Percentiles rank a stretch among this genome's conserved stretches.
phyloP scores from a whole-genome alignment of 2,113 vertebrate species.

The Tychaedon coryphoeus region DNA sequence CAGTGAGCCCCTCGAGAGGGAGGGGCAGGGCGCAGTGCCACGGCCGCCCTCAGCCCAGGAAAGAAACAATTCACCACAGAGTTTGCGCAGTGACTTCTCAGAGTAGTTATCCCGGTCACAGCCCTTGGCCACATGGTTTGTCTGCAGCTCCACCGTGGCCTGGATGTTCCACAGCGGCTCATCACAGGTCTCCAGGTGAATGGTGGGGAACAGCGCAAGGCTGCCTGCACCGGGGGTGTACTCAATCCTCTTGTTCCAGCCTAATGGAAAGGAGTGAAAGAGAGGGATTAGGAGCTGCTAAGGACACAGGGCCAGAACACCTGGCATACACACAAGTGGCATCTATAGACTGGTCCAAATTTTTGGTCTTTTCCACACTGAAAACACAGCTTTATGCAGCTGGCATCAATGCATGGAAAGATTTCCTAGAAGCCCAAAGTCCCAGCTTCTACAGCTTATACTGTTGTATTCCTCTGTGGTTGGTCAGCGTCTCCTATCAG shows the following conservation, averaged over 20 bases:
- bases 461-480: not conserved
- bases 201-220: constrained; percentile 89
- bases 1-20: not conserved
- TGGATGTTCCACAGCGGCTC: constrained; percentile 97
- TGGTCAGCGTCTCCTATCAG: not conserved
- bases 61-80: constrained; percentile 82
- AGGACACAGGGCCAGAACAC: not conserved
- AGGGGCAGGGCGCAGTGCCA: not conserved
- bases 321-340: not conserved
- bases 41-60: not conserved
- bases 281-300: not conserved
- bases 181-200: constrained; percentile 95
- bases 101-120: constrained; percentile 98
- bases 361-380: not conserved
- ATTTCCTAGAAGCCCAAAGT: not conserved
- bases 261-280: constrained; percentile 56
- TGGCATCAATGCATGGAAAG: not conserved
- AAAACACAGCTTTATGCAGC: not conserved
- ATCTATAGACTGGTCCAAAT: not conserved
- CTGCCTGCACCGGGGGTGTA: constrained; percentile 90
- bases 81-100: constrained; percentile 89
- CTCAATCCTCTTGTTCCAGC: constrained; percentile 95
- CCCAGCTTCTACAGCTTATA: not conserved
- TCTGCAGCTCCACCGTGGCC: constrained; percentile 95
- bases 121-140: constrained; percentile 95